phyloP scores from a whole-genome alignment of 2,113 vertebrate species.

The Catharus bicknelli region DNA sequence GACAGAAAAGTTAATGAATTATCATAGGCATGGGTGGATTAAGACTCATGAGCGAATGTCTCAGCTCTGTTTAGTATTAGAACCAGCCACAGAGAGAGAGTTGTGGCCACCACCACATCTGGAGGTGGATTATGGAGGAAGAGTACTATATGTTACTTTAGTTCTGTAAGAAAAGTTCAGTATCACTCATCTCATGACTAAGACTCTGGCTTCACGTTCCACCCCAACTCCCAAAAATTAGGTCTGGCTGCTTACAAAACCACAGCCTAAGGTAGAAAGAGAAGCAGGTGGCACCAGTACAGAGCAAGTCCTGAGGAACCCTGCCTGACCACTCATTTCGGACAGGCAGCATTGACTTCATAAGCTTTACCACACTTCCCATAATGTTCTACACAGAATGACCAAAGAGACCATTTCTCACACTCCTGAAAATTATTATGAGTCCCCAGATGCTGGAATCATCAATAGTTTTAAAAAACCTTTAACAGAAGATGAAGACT shows the following conservation, averaged over 20 bases:
- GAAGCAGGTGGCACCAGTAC: neutral
- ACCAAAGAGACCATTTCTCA: neutral
- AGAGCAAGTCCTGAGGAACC: neutral
- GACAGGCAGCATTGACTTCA: neutral
- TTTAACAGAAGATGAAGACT: neutral
- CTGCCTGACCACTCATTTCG: neutral
- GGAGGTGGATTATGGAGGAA: neutral
- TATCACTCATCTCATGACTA: neutral
- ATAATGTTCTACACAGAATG: neutral
- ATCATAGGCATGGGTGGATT: neutral
- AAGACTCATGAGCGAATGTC: neutral
- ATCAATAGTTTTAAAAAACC: neutral
- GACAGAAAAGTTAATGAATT: constrained; percentile 1
- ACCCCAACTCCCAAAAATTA: neutral
- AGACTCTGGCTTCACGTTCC: neutral
- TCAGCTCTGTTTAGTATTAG: constrained; percentile 6
- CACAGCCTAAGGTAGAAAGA: neutral
- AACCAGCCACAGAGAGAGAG: neutral
- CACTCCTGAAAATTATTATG: neutral
- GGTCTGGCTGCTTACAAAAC: neutral
- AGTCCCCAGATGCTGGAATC: neutral
- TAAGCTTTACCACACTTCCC: neutral
- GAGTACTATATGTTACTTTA: neutral
- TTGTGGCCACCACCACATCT: neutral
- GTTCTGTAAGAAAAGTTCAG: neutral